A percentile compares a stretch with the other conserved stretches of the same genome.
Conservation (phyloP, 2,888 invertebrate genomes). For the Nomada fabriciana region DNA sequence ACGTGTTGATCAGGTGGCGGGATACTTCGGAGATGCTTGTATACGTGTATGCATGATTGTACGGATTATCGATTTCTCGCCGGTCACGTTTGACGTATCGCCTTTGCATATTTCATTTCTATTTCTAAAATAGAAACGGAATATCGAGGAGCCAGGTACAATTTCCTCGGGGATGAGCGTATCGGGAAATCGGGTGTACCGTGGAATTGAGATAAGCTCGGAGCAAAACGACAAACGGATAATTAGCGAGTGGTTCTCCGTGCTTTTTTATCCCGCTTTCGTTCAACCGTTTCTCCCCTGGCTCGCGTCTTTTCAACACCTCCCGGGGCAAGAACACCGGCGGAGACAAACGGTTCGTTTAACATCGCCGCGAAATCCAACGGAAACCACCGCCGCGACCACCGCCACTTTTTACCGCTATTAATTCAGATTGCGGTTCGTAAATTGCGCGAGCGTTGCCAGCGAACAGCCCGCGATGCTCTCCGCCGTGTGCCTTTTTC, state of each 20-base stretch:
- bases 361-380: conserved; percentile 57
- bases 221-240: conserved; percentile 8
- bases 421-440: conserved; percentile 60
- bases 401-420: conserved; percentile 43
- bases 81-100: too few species aligned
- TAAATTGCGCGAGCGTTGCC: conserved; percentile 49
- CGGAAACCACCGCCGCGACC: conserved; percentile 26
- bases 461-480: conserved; percentile 4
- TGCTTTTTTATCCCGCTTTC: conserved; percentile 31
- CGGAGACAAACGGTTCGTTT: conserved; percentile 46
- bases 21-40: not conserved
- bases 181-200: conserved; percentile 10
- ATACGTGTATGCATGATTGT: too few species aligned
- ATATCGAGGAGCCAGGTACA: conserved; percentile 1
- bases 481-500: conserved; percentile 23
- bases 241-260: conserved; percentile 39
- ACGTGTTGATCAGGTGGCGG: not conserved
- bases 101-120: too few species aligned
- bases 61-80: too few species aligned
- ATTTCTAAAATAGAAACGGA: too few species aligned
- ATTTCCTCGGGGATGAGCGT: conserved; percentile 20
- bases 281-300: conserved; percentile 15
- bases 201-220: conserved; percentile 43
- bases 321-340: conserved; percentile 42
- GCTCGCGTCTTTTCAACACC: conserved; percentile 50